A percentile compares a stretch with the other conserved stretches of the same genome.
These are phyloP conservation scores for Cyclopterus lumpus DNA, from an alignment of 2,797 vertebrate genomes.

Conservation along the genomic window DNA sequence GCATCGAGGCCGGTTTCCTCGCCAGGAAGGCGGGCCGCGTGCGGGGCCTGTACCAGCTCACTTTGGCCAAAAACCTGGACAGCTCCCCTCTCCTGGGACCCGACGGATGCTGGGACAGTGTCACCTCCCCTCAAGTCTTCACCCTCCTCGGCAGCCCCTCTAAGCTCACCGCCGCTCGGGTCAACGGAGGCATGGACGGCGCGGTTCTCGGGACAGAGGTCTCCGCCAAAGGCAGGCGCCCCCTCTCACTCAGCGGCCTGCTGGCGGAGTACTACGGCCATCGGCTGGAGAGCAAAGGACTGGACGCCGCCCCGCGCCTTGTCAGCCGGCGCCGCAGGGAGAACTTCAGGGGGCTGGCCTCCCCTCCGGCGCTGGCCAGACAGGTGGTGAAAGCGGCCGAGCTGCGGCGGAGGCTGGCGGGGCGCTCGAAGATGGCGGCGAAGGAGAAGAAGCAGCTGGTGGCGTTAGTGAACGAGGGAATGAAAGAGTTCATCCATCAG, in stretches of 20 bases:
- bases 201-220: conserved; percentile 81
- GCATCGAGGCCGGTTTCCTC: conserved; percentile 83
- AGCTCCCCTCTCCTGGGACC: conserved; percentile 65
- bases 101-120: conserved; percentile 88
- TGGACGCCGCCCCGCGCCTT: conserved; percentile 68
- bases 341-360: conserved; percentile 72
- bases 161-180: conserved; percentile 78
- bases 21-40: not conserved
- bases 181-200: conserved; percentile 91
- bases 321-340: conserved; percentile 77
- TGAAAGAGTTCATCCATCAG: conserved; percentile 79
- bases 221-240: conserved; percentile 13
- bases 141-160: conserved; percentile 73
- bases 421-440: conserved; percentile 20
- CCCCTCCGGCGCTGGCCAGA: conserved; percentile 57
- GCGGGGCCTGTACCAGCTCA: conserved; percentile 69
- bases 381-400: conserved; percentile 71
- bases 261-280: conserved; percentile 85
- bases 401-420: conserved; percentile 60
- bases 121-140: conserved; percentile 82
- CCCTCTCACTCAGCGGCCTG: conserved; percentile 75
- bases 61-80: conserved; percentile 79
- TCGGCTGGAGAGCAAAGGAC: conserved; percentile 50
- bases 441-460: conserved; percentile 55
- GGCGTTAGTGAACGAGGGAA: conserved; percentile 54